phyloP scores from a whole-genome alignment of 1,140 invertebrate genomes.

The Caenorhabditis remanei region DNA sequence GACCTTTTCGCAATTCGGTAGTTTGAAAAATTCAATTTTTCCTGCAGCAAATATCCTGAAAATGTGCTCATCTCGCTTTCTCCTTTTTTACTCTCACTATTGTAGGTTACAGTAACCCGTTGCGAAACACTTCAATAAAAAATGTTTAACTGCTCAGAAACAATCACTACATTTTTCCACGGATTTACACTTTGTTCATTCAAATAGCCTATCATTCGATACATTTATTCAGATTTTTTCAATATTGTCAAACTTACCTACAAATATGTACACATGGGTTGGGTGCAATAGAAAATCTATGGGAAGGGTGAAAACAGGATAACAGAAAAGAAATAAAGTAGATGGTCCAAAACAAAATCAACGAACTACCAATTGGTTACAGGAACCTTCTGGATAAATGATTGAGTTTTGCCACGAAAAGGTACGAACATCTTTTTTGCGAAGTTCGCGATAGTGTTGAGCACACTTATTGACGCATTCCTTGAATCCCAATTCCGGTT shows the following conservation, averaged over 20 bases:
- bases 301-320: neutral
- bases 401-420: conserved; percentile 44
- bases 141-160: no score
- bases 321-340: neutral
- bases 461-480: conserved; percentile 6
- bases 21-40: no score
- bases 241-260: neutral
- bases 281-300: neutral
- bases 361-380: neutral
- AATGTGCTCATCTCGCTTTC: no score
- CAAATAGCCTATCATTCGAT: neutral
- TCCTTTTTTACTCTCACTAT: no score
- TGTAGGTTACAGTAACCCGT: no score
- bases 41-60: no score
- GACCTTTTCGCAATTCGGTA: no score
- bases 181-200: no score
- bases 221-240: neutral
- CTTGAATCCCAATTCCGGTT: conserved; percentile 8
- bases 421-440: conserved; percentile 20
- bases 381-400: neutral
- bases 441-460: conserved; percentile 26
- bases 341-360: neutral
- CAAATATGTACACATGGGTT: neutral
- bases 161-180: no score
- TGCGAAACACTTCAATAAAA: no score